Percentiles rank a stretch among this genome's conserved stretches.
Evolutionary conservation across 1,140 invertebrate species (phyloP).

Genomic region (Psix sp.): DNA sequence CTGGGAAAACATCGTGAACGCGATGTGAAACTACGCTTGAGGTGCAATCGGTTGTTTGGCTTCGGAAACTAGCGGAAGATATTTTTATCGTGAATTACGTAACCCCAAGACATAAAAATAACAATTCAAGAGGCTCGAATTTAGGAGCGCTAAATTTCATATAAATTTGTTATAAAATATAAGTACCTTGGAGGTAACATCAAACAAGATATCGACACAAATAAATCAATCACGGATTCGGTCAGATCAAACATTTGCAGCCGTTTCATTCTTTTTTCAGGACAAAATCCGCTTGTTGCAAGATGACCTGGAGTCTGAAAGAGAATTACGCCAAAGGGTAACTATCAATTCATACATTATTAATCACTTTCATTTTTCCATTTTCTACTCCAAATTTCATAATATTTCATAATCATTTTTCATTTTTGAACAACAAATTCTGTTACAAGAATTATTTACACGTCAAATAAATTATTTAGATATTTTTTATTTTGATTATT

Average conservation of each 20-base stretch:
- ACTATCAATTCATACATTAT: conserved; percentile 74
- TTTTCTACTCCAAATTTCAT: not conserved
- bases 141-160: conserved; percentile 10
- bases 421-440: not conserved
- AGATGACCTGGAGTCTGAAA: conserved; percentile 97
- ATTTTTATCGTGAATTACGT: conserved; percentile 47
- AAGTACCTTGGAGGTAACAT: conserved; percentile 5
- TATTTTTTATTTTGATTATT: conserved; percentile 8
- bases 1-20: conserved; percentile 5
- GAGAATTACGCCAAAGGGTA: conserved; percentile 97
- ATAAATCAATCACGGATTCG: not conserved
- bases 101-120: conserved; percentile 34
- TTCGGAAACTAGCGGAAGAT: conserved; percentile 26
- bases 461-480: not conserved
- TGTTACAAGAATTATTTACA: conserved; percentile 1
- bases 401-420: not conserved
- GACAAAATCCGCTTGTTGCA: conserved; percentile 98
- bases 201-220: conserved; percentile 11
- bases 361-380: not conserved
- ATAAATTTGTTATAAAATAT: not conserved
- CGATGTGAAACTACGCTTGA: conserved; percentile 11
- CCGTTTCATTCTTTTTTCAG: conserved; percentile 81
- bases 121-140: conserved; percentile 6
- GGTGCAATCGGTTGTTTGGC: conserved; percentile 28
- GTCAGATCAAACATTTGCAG: conserved; percentile 16